Conservation (phyloP, 2,113 vertebrate genomes). For the Lampris incognitus region DNA sequence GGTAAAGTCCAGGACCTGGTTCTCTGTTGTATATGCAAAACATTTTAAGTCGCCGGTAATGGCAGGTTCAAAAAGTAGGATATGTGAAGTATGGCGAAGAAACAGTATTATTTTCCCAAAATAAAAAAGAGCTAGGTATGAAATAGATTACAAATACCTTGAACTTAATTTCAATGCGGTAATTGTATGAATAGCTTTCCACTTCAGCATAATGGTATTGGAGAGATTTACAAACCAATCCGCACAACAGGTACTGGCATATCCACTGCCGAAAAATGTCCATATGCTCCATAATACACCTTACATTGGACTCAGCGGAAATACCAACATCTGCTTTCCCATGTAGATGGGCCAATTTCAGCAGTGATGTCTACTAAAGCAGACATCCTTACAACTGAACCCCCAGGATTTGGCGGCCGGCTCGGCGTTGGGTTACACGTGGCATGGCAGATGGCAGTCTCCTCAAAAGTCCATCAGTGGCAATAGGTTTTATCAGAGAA, state of each 20-base stretch:
- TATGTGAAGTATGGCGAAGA: too few species aligned
- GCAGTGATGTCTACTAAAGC: conserved; percentile 71
- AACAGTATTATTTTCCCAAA: too few species aligned
- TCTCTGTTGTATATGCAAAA: too few species aligned
- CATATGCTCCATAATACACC: conserved; percentile 70
- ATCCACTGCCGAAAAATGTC: conserved; percentile 39
- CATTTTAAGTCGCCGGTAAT: too few species aligned
- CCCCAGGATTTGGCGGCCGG: conserved; percentile 72
- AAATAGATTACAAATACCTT: too few species aligned
- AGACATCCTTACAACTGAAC: conserved; percentile 76
- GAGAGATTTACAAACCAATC: conserved; percentile 32
- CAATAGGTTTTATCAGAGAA: conserved; percentile 59
- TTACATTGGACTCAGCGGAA: conserved; percentile 77
- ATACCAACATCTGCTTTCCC: conserved; percentile 81
- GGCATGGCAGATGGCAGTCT: conserved; percentile 80
- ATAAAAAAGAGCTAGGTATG: too few species aligned
- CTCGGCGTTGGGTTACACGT: conserved; percentile 64
- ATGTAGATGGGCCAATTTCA: conserved; percentile 77
- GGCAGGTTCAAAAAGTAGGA: too few species aligned
- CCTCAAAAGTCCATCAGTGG: conserved; percentile 73
- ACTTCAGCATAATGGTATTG: conserved; percentile 23
- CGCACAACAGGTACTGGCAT: conserved; percentile 53
- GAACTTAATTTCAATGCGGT: neutral
- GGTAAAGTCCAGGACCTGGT: too few species aligned
- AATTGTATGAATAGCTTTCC: conserved; percentile 16